Evolutionary conservation across 2,113 vertebrate species (phyloP).

Genomic region (Epinephelus moara): DNA sequence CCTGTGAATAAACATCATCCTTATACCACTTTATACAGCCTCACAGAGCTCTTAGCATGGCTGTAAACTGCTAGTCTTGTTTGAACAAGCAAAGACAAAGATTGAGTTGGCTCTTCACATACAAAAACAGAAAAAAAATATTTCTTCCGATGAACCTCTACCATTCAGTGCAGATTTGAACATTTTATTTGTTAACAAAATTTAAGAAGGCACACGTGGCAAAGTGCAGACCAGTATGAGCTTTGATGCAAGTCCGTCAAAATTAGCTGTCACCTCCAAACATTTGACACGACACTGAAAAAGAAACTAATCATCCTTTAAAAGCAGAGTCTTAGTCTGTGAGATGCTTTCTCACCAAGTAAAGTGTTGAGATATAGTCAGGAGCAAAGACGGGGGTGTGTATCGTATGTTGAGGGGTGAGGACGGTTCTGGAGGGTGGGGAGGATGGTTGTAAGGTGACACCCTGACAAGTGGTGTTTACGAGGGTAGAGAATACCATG

Average conservation of each 20-base stretch:
- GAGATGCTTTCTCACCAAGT: not conserved
- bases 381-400: not conserved
- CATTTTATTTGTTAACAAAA: too few species aligned
- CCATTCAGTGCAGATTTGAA: too few species aligned
- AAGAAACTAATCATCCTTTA: not conserved
- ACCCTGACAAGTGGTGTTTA: constrained; percentile 76
- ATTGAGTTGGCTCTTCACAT: not conserved
- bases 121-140: not conserved
- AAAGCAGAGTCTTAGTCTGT: not conserved
- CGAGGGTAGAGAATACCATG: constrained; percentile 58
- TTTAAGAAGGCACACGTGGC: not conserved
- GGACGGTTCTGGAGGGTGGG: constrained; percentile 16
- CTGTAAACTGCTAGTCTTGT: not conserved
- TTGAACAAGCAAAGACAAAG: not conserved
- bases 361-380: not conserved
- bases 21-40: too few species aligned
- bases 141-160: too few species aligned
- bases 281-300: not conserved
- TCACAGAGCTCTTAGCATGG: too few species aligned
- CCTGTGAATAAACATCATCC: too few species aligned
- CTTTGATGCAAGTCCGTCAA: not conserved
- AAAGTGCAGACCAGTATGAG: not conserved
- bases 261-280: not conserved
- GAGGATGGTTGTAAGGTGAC: constrained; percentile 66
- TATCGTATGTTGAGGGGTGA: constrained; percentile 38